Conservation (phyloP, 35 echinoderm and acorn worm genomes). For the Ptychodera flava region DNA sequence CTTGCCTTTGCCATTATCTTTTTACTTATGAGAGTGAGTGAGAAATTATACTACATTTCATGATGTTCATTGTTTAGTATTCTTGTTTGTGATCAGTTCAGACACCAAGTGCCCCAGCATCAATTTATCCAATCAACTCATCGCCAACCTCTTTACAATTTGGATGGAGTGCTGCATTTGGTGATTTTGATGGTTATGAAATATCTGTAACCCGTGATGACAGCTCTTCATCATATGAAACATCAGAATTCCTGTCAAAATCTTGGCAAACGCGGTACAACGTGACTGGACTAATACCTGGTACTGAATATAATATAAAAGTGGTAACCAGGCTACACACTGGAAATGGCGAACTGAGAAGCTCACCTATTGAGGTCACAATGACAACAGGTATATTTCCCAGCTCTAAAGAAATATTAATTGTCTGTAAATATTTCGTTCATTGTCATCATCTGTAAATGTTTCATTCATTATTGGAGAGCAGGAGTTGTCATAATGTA, state of each 20-base stretch:
- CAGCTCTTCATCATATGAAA: neutral
- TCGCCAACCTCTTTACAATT: neutral
- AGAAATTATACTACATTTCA: no score
- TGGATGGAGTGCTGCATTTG: neutral
- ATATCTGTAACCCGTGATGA: neutral
- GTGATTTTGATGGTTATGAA: neutral
- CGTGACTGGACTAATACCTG: neutral
- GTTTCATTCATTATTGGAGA: no score
- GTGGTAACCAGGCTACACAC: neutral
- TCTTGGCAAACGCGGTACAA: neutral
- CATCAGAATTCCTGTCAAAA: neutral
- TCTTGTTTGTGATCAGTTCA: no score
- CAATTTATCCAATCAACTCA: neutral
- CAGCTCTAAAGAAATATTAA: no score
- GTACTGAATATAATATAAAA: neutral
- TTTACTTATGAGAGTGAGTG: no score
- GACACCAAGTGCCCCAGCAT: neutral
- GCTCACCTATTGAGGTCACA: neutral
- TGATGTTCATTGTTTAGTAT: no score
- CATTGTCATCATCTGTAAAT: no score
- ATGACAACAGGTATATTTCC: neutral
- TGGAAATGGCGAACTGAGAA: neutral
- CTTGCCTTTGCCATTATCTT: no score
- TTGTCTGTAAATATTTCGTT: no score
- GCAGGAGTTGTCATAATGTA: no score